These are phyloP conservation scores for Bellardia pandia DNA, from an alignment of 2,888 invertebrate species.

Conservation along the genomic window DNA sequence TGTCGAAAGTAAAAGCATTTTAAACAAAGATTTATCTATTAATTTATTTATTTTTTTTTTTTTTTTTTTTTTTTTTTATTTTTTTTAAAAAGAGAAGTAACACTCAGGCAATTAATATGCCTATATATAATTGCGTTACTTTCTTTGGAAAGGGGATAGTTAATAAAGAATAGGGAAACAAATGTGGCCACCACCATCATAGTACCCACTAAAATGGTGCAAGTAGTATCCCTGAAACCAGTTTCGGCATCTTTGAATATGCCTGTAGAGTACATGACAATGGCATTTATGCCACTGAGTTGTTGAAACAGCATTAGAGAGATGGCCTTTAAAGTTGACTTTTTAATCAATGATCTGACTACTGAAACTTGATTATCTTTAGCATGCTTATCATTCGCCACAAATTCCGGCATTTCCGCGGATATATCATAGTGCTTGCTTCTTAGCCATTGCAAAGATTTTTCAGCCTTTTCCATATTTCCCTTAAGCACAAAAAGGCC, in stretches of 20 bases:
- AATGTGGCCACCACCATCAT: conserved; percentile 90
- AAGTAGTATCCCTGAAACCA: conserved; percentile 86
- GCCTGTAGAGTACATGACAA: conserved; percentile 90
- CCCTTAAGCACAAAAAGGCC: conserved; percentile 87
- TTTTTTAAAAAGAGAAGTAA: too few relatives aligned
- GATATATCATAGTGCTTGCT: conserved; percentile 89
- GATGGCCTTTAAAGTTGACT: conserved; percentile 87
- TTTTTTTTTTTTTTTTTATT: too few relatives aligned
- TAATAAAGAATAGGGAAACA: conserved; percentile 88
- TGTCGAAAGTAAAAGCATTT: too few relatives aligned
- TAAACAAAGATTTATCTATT: too few relatives aligned
- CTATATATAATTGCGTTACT: too few relatives aligned
- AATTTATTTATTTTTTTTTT: too few relatives aligned
- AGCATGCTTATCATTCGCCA: conserved; percentile 85
- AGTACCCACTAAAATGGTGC: conserved; percentile 92
- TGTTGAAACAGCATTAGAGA: conserved; percentile 96
- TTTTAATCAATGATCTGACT: conserved; percentile 86
- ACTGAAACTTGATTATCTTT: conserved; percentile 86
- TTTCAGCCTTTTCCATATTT: conserved; percentile 87
- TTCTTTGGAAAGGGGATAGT: too few relatives aligned
- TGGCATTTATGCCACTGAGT: conserved; percentile 92
- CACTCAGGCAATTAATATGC: too few relatives aligned
- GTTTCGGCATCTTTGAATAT: conserved; percentile 85
- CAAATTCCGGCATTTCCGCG: conserved; percentile 87
- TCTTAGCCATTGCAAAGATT: conserved; percentile 89